Percentiles rank a stretch among this genome's conserved stretches.
phyloP scores from a whole-genome alignment of 1,140 invertebrate genomes.

The Aphidius gifuensis region DNA sequence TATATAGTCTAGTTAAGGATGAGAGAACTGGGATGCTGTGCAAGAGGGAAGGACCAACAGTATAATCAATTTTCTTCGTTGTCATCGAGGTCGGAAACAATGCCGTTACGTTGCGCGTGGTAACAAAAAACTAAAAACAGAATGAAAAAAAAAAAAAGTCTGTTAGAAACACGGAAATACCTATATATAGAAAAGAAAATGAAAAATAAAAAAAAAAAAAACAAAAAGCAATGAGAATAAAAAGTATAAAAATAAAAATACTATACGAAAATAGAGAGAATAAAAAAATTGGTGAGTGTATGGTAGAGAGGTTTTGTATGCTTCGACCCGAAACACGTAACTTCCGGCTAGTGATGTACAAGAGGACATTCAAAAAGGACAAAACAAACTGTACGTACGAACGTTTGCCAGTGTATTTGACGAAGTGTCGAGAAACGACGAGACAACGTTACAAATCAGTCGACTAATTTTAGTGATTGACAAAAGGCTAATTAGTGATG shows the following conservation, averaged over 20 bases:
- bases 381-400: not conserved
- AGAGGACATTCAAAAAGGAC: not conserved
- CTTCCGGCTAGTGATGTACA: slow-evolving; percentile 13
- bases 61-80: slow-evolving; percentile 28
- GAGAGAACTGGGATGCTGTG: too few relatives aligned
- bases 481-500: slow-evolving; percentile 26
- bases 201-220: too few relatives aligned
- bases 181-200: too few relatives aligned
- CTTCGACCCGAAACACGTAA: slow-evolving; percentile 9
- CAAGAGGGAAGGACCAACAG: not conserved
- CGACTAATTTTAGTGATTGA: slow-evolving; percentile 20
- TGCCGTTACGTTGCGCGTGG: slow-evolving; percentile 7
- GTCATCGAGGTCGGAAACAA: slow-evolving; percentile 6
- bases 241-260: not conserved
- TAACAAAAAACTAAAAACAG: not conserved
- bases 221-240: not conserved
- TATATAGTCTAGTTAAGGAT: not conserved
- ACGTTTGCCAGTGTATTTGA: not conserved
- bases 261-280: not conserved
- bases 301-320: not conserved
- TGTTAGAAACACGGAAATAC: not conserved
- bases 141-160: not conserved
- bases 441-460: slow-evolving; percentile 2
- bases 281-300: too few relatives aligned
- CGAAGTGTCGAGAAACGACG: slow-evolving; percentile 4